Base-by-base conservation (phyloP, 2,113 vertebrate species). In the Leucoraja erinaceus region DNA sequence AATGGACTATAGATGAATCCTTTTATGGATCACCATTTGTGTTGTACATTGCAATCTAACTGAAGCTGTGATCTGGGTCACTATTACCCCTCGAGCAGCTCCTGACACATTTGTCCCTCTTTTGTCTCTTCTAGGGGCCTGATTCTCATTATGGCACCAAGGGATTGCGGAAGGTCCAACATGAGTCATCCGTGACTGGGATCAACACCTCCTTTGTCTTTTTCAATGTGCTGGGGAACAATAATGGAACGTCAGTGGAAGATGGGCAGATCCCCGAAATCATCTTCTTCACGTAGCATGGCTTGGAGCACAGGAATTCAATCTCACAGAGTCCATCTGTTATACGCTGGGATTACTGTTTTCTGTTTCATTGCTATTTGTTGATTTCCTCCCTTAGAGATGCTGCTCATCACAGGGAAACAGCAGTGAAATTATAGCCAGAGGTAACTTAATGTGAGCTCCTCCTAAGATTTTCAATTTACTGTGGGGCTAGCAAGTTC, bases 191-290 rank as follows among this genome's bases (percentile, higher is more conserved):
- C 12, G 68, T 63, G 1, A 95, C 97, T 0, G 97, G 98, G 93
- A 97, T 97, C 97, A 99, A 98, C 97, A 98, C 97, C 0, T 98
- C 96, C 0, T 99, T 99, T 95, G 96, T 97, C 93, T 99, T 99
- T 94, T 98, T 97, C 93, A 98, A 97, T 93, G 98, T 98, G 61
- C 98, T 98, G 31, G 98, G 98, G 95, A 99, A 99, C 94, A 99
- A 99, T 94, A 99, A 99, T 0, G 98, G 98, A 86, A 99, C 98
- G 7, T 99, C 98, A 0, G 97, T 98, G 96, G 98, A 99, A 95
- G 98, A 99, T 38, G 98, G 98, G 93, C 98, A 99, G 93, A 99
- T 99, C 94, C 98, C 98, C 93, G 98, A 99, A 96, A 99, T 99
- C 93, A 98, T 99, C 95, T 99, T 99, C 96, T 98, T 99, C 94